Evolutionary conservation across 2,888 invertebrate species (phyloP), one percentile per base, ranked within the genome.

Genomic region (Ormia ochracea): DNA sequence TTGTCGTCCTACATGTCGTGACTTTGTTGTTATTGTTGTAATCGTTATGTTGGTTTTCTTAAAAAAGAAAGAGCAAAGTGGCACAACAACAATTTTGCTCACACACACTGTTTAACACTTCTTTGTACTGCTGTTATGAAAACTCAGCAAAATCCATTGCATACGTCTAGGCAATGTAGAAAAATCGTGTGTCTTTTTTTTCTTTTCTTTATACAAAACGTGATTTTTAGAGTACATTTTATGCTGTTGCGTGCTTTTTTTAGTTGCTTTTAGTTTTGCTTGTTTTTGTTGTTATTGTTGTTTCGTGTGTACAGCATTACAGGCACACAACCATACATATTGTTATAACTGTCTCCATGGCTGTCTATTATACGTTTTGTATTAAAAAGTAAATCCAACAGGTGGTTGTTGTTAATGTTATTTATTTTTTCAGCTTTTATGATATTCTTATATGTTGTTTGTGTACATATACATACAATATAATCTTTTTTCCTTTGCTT

Each of bases 331-430:
- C 19, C 26, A 33, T 17, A 50, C 12, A 59, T 31, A 41, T 41
- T 50, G 74, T 52, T 69, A 54, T 48, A 38, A 69, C 58, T 70
- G 75, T 72, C 76, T 68, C 48, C 54, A 21, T 48, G 66, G 36
- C 66, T 38, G 59, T 63, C 72, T 61, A 54, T 61, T 66, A 75
- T 65, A 72, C 66, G 50, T 75, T 50, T 72, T 69, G 56, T n/a
- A n/a, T 69, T 77, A 59, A 79, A 76, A 79, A 80, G 61, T 28
- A 63, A 66, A 72, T 68, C 66, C 80, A 80, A 80, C 80, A 80
- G 80, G 80, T 80, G 70, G 77, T 50, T 45, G 63, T 66, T 74
- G 68, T 74, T 78, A 72, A 75, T 78, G 50, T 75, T 73, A 78
- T 73, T 82, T 81, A 73, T 73, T 66, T n/a, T n/a, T 74, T 38